Percentiles rank a stretch among this genome's conserved stretches.
Conservation (phyloP, 2,888 invertebrate species). For the Dicranocentrus wangi region DNA sequence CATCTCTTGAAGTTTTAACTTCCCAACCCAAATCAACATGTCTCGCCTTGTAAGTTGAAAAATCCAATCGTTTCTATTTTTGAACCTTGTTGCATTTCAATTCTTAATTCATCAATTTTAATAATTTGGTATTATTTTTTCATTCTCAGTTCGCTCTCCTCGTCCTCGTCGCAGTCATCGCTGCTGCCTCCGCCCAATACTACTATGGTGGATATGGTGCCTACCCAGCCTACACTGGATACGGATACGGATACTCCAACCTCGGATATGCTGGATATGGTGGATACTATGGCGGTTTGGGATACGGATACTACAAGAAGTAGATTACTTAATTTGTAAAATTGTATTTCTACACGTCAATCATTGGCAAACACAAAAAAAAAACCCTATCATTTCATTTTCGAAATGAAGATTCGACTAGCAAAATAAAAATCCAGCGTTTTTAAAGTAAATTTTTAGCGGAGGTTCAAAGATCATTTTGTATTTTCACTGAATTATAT, state of each 20-base stretch:
- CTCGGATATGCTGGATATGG: conserved; percentile 36
- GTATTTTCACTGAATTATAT: no score
- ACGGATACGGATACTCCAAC: conserved; percentile 12
- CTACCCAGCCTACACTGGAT: conserved; percentile 14
- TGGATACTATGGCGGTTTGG: conserved; percentile 7
- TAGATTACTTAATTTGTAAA: conserved; percentile 5
- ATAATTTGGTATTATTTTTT: conserved; percentile 12
- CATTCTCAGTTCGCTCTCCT: conserved; percentile 56
- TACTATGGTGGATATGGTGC: conserved; percentile 20
- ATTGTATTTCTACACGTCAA: no score
- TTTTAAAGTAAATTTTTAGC: no score
- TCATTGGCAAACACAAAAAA: no score
- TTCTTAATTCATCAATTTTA: background rate
- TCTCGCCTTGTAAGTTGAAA: conserved; percentile 63
- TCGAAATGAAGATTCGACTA: no score
- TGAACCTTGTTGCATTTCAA: background rate
- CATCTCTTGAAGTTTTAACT: conserved; percentile 3
- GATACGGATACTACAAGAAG: conserved; percentile 40
- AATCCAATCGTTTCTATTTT: background rate
- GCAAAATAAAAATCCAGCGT: no score
- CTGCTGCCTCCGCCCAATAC: conserved; percentile 49
- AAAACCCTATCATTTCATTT: no score
- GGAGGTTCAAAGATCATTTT: no score
- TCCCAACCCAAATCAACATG: conserved; percentile 32
- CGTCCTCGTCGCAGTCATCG: conserved; percentile 57